These are phyloP conservation scores for Chunga burmeisteri DNA, from an alignment of 2,113 vertebrate species.

Conservation along the genomic window DNA sequence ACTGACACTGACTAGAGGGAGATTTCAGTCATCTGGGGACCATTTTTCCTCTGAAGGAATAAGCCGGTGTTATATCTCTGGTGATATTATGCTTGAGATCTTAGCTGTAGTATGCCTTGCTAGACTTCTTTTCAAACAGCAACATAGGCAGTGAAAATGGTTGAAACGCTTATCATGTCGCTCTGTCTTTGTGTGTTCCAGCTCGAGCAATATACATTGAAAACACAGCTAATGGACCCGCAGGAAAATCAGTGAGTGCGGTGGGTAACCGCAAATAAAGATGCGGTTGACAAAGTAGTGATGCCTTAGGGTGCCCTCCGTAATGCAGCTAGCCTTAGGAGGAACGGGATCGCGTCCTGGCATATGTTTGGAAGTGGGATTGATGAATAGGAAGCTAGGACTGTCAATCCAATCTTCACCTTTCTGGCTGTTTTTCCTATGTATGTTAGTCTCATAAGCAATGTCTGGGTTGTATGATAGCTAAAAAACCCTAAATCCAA, in stretches of 20 bases:
- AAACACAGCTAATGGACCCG: not conserved
- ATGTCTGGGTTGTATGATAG: not conserved
- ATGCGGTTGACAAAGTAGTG: not conserved
- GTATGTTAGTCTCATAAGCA: not conserved
- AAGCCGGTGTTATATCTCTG: not conserved
- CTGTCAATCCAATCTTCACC: not conserved
- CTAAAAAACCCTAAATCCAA: not conserved
- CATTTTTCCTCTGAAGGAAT: conserved; percentile 11
- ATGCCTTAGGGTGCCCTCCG: not conserved
- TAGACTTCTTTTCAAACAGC: not conserved
- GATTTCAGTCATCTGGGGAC: conserved; percentile 19
- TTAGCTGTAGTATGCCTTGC: not conserved
- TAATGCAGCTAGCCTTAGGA: not conserved
- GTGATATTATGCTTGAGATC: not conserved
- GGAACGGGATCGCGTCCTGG: not conserved
- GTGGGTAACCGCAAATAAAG: not conserved
- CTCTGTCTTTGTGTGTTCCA: not conserved
- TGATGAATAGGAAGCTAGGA: not conserved
- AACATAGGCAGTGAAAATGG: not conserved
- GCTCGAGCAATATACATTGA: not conserved
- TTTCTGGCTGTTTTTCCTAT: not conserved
- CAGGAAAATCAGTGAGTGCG: not conserved
- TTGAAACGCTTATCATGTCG: fast-evolving
- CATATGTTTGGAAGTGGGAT: not conserved
- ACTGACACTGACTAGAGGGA: conserved; percentile 45